Evolutionary conservation across 2,113 vertebrate genomes (phyloP).

Genomic region (Salvelinus sp.): DNA sequence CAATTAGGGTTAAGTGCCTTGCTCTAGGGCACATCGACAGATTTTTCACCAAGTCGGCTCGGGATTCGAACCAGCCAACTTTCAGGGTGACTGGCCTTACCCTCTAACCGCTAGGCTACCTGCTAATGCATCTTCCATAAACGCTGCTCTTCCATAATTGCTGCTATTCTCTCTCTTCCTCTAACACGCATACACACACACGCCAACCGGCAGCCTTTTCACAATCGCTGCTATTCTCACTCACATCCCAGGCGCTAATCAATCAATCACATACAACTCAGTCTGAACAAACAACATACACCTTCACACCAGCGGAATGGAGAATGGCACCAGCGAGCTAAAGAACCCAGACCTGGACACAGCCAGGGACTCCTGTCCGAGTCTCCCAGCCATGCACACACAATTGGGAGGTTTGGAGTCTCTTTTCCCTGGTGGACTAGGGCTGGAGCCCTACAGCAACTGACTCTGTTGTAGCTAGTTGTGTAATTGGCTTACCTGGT

Average conservation of each 20-base stretch:
- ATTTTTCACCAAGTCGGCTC: no score
- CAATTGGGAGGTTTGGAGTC: neutral
- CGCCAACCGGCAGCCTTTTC: slow-evolving; percentile 26
- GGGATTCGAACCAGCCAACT: no score
- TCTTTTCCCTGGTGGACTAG: neutral
- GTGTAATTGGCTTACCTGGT: slow-evolving; percentile 66
- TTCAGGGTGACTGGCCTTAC: no score
- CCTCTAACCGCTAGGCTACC: no score
- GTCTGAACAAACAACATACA: neutral
- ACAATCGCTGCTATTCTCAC: slow-evolving; percentile 62
- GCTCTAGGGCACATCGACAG: no score
- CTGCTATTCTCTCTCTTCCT: neutral
- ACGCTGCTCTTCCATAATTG: slow-evolving; percentile 55
- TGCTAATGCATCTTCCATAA: slow-evolving; percentile 53
- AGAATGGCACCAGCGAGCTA: neutral
- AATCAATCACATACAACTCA: slow-evolving; percentile 19
- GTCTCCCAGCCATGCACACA: neutral
- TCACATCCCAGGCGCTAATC: neutral
- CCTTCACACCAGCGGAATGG: neutral
- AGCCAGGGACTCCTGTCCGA: slow-evolving; percentile 11
- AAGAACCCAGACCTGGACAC: neutral
- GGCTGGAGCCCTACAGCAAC: slow-evolving; percentile 13
- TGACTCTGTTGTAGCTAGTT: slow-evolving; percentile 14
- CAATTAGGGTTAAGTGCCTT: no score
- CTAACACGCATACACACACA: no score